Evolutionary conservation across 2,888 invertebrate species (phyloP).

Genomic region (Fragum fragum): DNA sequence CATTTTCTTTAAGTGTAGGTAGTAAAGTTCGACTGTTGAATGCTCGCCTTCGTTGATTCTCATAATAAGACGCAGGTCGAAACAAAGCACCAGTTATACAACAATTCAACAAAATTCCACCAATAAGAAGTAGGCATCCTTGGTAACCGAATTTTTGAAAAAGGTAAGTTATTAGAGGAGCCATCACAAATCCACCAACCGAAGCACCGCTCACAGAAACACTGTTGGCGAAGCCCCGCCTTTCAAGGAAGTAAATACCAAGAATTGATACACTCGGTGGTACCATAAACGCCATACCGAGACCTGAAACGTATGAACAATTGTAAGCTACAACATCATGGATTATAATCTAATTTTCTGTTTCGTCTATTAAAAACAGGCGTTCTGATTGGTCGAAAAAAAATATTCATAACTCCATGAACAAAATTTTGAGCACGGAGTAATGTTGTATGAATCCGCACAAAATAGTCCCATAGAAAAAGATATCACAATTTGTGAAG

Average conservation of each 20-base stretch:
- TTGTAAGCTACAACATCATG: too few relatives aligned
- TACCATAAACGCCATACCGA: constrained; percentile 42
- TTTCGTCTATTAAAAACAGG: too few relatives aligned
- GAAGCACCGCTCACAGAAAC: constrained; percentile 56
- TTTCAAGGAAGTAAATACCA: constrained; percentile 59
- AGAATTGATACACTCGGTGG: constrained; percentile 54
- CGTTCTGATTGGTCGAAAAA: too few relatives aligned
- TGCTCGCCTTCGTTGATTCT: not conserved
- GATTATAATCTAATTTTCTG: too few relatives aligned
- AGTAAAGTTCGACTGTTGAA: not conserved
- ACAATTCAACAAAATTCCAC: constrained; percentile 54
- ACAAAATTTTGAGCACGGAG: too few relatives aligned
- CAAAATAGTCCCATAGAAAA: too few relatives aligned
- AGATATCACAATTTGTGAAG: too few relatives aligned
- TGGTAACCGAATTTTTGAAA: constrained; percentile 52
- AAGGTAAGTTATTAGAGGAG: constrained; percentile 52
- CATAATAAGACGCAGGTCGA: constrained; percentile 56
- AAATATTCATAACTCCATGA: too few relatives aligned
- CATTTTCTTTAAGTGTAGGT: not conserved
- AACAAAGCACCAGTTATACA: constrained; percentile 53
- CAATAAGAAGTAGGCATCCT: constrained; percentile 60
- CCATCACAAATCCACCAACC: constrained; percentile 58
- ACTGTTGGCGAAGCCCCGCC: constrained; percentile 61
- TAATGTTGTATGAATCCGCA: too few relatives aligned
- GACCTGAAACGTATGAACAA: constrained; percentile 44